Percentiles rank a stretch among this genome's conserved stretches.
These are phyloP conservation scores for Troides aeacus DNA, from an alignment of 2,888 invertebrate species.

Conservation along the genomic window DNA sequence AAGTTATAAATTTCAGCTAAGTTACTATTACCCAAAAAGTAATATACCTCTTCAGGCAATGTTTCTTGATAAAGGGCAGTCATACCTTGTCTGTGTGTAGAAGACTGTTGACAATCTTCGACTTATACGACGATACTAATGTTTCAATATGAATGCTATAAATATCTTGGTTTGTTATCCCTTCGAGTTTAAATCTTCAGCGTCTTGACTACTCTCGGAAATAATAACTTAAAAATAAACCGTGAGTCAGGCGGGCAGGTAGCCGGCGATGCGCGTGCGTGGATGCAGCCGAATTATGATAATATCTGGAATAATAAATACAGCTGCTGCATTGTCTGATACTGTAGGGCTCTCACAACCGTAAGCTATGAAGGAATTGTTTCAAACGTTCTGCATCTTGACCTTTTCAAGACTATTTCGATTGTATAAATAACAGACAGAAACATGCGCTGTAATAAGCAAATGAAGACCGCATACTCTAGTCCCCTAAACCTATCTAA, in stretches of 20 bases:
- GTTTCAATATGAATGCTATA: background rate
- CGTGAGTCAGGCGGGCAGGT: constrained; percentile 28
- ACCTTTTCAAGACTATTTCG: background rate
- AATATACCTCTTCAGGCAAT: no score
- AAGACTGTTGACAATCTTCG: no score
- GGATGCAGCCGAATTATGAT: constrained; percentile 27
- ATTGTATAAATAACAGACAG: background rate
- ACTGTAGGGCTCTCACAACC: background rate
- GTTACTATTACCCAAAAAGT: no score
- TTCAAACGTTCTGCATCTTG: no score
- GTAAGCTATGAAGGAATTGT: background rate
- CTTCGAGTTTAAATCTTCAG: constrained; percentile 1
- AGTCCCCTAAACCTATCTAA: no score
- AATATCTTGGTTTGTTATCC: background rate
- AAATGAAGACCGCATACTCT: no score
- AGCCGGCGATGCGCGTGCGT: constrained; percentile 12
- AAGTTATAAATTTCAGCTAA: no score
- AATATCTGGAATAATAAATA: constrained; percentile 24
- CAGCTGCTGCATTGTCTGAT: constrained; percentile 19
- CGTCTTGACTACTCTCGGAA: constrained; percentile 17
- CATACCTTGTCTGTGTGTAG: no score
- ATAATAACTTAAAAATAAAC: constrained; percentile 26
- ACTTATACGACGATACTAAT: background rate
- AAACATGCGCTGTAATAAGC: background rate
- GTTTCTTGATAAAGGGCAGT: no score